phyloP scores from a whole-genome alignment of 2,888 invertebrate genomes.

The Campoplex nolae region DNA sequence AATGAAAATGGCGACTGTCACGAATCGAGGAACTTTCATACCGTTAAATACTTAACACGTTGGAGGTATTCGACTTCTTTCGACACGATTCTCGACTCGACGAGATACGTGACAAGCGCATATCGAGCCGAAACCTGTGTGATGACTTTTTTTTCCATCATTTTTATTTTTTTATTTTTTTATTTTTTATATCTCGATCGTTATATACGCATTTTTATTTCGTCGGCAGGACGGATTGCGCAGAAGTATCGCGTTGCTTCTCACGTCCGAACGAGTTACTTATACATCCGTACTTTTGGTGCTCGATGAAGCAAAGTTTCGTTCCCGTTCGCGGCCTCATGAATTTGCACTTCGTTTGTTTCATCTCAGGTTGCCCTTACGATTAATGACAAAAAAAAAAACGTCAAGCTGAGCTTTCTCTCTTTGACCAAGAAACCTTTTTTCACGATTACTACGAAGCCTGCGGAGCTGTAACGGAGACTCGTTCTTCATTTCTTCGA shows the following conservation, averaged over 20 bases:
- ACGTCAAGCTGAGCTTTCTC: constrained; percentile 67
- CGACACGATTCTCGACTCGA: constrained; percentile 42
- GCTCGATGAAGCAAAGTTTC: constrained; percentile 72
- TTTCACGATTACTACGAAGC: neutral
- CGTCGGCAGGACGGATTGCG: constrained; percentile 75
- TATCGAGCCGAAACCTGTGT: constrained; percentile 8
- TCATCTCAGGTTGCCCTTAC: constrained; percentile 81
- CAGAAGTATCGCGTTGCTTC: constrained; percentile 83
- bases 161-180: neutral
- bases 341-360: constrained; percentile 84
- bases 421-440: constrained; percentile 3
- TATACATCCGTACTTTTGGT: constrained; percentile 62
- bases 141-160: constrained; percentile 32
- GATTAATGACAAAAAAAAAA: constrained; percentile 69
- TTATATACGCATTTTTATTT: constrained; percentile 43
- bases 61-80: constrained; percentile 1
- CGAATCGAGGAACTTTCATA: neutral
- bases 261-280: constrained; percentile 80
- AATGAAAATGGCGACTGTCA: neutral
- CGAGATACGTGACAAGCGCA: constrained; percentile 54
- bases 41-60: neutral
- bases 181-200: neutral
- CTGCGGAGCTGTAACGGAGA: neutral
- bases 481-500: neutral
- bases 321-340: constrained; percentile 75